A percentile compares a stretch with the other conserved stretches of the same genome.
Conservation (phyloP, 2,113 vertebrate genomes). For the Oxyruncus cristatus region DNA sequence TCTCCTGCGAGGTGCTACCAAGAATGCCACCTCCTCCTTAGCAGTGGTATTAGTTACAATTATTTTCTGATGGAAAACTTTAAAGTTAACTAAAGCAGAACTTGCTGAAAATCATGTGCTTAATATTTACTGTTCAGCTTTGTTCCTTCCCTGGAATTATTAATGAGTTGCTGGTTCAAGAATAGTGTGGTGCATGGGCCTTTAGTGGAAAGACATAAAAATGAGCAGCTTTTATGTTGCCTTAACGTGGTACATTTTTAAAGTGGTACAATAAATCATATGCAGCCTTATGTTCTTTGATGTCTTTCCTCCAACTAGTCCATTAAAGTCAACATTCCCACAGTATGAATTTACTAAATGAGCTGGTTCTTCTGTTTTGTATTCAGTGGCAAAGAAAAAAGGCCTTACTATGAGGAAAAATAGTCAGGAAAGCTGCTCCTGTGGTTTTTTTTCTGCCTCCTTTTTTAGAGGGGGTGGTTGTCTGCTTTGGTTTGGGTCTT, state of each 20-base stretch:
- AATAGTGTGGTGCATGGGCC: background rate
- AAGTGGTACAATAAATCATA: slow-evolving; percentile 52
- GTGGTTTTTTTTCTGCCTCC: rapidly evolving
- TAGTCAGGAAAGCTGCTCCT: background rate
- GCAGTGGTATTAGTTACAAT: background rate
- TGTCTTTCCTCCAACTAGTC: background rate
- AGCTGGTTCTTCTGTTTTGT: slow-evolving; percentile 25
- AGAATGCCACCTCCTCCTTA: background rate
- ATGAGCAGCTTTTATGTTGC: slow-evolving; percentile 30
- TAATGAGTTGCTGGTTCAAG: slow-evolving; percentile 12
- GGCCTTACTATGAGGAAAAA: background rate
- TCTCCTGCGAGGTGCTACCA: background rate
- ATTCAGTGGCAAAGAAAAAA: slow-evolving; percentile 1
- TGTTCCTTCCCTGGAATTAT: slow-evolving; percentile 33
- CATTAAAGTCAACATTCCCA: slow-evolving; percentile 27
- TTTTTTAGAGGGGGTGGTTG: background rate
- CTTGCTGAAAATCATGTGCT: slow-evolving; percentile 40
- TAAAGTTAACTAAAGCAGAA: background rate
- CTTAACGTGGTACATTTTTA: slow-evolving; percentile 33
- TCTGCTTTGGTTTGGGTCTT: background rate
- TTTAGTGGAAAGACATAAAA: slow-evolving; percentile 45
- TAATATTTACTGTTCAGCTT: slow-evolving; percentile 36
- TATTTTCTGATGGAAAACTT: slow-evolving; percentile 14
- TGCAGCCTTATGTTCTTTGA: slow-evolving; percentile 52
- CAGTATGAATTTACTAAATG: slow-evolving; percentile 29